Conservation (phyloP, 2,113 vertebrate genomes). For the Urocitellus parryii region DNA sequence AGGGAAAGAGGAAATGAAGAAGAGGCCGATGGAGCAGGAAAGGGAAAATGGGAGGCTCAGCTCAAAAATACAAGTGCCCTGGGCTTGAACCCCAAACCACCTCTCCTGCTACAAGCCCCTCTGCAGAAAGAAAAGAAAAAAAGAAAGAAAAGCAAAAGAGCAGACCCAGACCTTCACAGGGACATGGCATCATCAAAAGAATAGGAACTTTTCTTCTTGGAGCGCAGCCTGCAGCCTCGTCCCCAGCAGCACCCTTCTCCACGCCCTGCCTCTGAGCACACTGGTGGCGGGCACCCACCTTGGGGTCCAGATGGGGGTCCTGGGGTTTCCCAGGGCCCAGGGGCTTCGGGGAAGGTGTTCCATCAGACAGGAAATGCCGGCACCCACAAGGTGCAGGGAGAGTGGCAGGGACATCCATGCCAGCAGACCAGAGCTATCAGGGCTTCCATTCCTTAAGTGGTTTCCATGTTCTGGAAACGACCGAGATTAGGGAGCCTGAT, state of each 20-base stretch:
- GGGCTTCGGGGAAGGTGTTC: not conserved
- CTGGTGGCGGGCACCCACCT: fast-evolving
- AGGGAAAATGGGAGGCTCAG: not conserved
- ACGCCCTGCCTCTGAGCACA: not conserved
- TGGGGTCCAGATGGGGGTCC: not conserved
- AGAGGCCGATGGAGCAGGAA: not conserved
- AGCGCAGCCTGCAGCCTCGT: not conserved
- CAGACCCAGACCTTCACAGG: not conserved
- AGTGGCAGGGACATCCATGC: not conserved
- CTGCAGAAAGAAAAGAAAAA: not conserved
- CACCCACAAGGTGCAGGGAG: not conserved
- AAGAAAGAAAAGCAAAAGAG: conserved; percentile 64
- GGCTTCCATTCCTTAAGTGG: not conserved
- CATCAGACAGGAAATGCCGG: not conserved
- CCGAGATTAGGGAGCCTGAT: not conserved
- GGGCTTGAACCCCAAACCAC: not conserved
- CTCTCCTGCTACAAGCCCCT: not conserved
- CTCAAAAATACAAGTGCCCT: conserved; percentile 9
- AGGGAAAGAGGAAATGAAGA: not conserved
- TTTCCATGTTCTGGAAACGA: not conserved
- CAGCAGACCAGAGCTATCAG: not conserved
- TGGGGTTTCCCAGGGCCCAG: not conserved
- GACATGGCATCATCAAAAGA: conserved; percentile 49
- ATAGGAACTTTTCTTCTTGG: conserved; percentile 67
- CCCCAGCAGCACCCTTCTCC: not conserved